A percentile compares a stretch with the other conserved stretches of the same genome.
Evolutionary conservation across 2,113 vertebrate genomes (phyloP).

Genomic region (Bambusicola thoracicus): DNA sequence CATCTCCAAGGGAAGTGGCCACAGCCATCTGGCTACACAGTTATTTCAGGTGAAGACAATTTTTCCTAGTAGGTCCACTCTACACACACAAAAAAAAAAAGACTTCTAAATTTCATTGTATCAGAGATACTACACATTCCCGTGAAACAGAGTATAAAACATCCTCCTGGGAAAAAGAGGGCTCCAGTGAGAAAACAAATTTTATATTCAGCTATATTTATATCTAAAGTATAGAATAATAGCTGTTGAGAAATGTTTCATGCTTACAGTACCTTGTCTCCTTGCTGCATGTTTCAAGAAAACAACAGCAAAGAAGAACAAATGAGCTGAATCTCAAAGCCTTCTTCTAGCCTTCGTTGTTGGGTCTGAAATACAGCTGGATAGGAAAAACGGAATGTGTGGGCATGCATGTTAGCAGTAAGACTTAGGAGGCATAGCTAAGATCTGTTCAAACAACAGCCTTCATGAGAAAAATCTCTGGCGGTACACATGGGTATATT

Average conservation of each 20-base stretch:
- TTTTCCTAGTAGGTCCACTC: not conserved
- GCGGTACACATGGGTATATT: not conserved
- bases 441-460: not conserved
- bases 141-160: not conserved
- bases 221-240: not conserved
- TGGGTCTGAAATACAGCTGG: not conserved
- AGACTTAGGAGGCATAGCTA: not conserved
- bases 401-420: not conserved
- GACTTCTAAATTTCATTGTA: not conserved
- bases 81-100: not conserved
- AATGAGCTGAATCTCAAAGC: not conserved
- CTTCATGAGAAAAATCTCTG: not conserved
- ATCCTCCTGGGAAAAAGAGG: not conserved
- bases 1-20: not conserved
- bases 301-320: not conserved
- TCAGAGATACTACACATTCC: not conserved
- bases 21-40: not conserved
- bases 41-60: not conserved
- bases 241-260: accelerated
- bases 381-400: not conserved
- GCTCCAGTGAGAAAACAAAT: not conserved
- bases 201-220: not conserved
- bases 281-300: not conserved
- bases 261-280: not conserved
- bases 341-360: not conserved